Evolutionary conservation across 2,113 vertebrate genomes (phyloP).

Genomic region (Haplotaxodon microlepis): DNA sequence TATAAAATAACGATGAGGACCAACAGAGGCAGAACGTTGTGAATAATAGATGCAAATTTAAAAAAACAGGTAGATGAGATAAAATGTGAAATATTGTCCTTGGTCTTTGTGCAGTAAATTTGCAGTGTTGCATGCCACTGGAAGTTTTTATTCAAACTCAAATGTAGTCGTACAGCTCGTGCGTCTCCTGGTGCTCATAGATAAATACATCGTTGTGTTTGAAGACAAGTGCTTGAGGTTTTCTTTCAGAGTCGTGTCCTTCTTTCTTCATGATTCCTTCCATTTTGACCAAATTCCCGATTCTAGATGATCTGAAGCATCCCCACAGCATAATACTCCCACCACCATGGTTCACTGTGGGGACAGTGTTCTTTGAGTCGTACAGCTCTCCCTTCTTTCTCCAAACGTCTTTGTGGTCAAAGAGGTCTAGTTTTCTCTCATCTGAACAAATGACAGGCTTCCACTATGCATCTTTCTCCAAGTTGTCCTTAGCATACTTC

Average conservation of each 20-base stretch:
- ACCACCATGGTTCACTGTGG: background rate
- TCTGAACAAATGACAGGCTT: background rate
- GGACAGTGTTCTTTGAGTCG: background rate
- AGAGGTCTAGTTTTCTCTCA: background rate
- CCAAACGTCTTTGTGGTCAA: background rate
- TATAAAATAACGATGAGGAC: background rate
- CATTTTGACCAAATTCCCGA: background rate
- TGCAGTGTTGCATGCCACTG: background rate
- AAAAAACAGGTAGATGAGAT: background rate
- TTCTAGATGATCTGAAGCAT: background rate
- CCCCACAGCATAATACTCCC: background rate
- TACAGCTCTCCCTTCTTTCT: background rate
- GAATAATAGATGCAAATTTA: background rate
- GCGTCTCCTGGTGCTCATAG: background rate
- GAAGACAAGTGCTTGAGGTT: background rate
- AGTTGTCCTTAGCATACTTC: background rate
- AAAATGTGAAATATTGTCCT: background rate
- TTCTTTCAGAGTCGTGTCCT: background rate
- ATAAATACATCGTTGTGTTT: background rate
- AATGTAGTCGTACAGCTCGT: background rate
- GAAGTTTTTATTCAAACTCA: background rate
- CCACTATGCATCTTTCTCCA: background rate
- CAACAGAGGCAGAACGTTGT: background rate
- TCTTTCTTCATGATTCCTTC: background rate
- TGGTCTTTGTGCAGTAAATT: background rate